Evolutionary conservation across 2,113 vertebrate species (phyloP).

Genomic region (Vidua chalybeata): DNA sequence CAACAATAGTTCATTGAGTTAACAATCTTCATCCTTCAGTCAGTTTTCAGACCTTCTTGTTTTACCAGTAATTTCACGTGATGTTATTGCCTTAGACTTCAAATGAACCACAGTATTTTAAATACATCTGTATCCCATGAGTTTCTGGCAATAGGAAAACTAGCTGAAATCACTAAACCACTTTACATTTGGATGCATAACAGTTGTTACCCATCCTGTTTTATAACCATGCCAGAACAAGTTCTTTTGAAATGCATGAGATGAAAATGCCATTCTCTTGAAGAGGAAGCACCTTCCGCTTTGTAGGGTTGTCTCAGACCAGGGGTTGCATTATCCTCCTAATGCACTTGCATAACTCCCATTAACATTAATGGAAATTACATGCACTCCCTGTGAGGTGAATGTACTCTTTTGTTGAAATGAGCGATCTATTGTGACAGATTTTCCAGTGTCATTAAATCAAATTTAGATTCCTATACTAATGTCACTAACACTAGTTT

Average conservation of each 20-base stretch:
- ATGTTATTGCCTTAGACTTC: slow-evolving; percentile 8
- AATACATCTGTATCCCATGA: background rate
- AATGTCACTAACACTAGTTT: background rate
- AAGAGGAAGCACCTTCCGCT: slow-evolving; percentile 30
- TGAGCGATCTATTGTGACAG: background rate
- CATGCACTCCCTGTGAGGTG: slow-evolving; percentile 12
- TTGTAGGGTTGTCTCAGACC: slow-evolving; percentile 30
- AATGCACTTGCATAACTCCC: slow-evolving; percentile 60
- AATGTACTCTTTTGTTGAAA: slow-evolving; percentile 35
- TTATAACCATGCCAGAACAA: slow-evolving; percentile 1
- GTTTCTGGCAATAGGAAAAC: background rate
- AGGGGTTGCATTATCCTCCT: slow-evolving; percentile 43
- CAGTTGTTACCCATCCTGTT: background rate
- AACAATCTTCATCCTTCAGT: background rate
- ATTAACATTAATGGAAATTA: slow-evolving; percentile 56
- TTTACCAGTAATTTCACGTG: background rate
- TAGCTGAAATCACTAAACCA: background rate
- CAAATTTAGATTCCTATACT: background rate
- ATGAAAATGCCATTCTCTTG: slow-evolving; percentile 16
- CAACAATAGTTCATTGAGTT: background rate
- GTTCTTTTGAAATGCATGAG: slow-evolving; percentile 26
- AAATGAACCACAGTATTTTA: slow-evolving; percentile 4
- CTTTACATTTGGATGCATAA: background rate
- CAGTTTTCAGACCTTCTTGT: background rate
- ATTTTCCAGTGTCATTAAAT: slow-evolving; percentile 20